Evolutionary conservation across 2,888 invertebrate species (phyloP).

Genomic region (Cephus pulcher): DNA sequence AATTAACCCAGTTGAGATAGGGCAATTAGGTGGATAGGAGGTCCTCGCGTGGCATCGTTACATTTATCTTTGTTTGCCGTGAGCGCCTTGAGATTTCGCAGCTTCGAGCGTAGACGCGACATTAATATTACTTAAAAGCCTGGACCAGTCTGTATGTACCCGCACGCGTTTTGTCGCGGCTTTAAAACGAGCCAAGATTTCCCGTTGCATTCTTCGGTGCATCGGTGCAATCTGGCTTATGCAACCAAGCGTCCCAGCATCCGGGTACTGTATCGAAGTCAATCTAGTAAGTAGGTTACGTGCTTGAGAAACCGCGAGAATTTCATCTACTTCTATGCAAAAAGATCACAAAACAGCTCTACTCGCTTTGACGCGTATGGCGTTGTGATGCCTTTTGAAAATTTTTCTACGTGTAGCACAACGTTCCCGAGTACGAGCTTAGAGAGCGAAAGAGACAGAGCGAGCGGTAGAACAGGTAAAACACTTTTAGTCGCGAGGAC

Average conservation of each 20-base stretch:
- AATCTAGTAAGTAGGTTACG: background rate
- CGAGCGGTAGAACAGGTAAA: background rate
- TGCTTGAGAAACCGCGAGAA: background rate
- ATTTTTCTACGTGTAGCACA: slow-evolving; percentile 47
- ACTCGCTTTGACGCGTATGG: background rate
- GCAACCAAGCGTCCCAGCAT: background rate
- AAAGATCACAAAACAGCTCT: background rate
- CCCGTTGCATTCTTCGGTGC: background rate
- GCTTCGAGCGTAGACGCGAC: slow-evolving; percentile 27
- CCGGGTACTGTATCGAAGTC: background rate
- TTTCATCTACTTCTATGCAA: background rate
- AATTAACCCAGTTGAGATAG: slow-evolving; percentile 41
- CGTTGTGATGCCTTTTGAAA: background rate
- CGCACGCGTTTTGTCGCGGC: background rate
- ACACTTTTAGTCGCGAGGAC: background rate
- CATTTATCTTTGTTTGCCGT: slow-evolving; percentile 42
- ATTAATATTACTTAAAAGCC: slow-evolving; percentile 33
- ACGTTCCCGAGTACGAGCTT: slow-evolving; percentile 32
- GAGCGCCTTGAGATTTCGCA: slow-evolving; percentile 26
- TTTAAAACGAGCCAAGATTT: background rate
- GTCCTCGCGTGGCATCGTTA: slow-evolving; percentile 20
- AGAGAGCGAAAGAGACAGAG: background rate
- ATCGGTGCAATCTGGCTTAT: background rate
- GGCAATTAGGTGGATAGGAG: slow-evolving; percentile 25
- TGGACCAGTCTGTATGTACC: background rate